Evolutionary conservation across 2,888 invertebrate species (phyloP).

Genomic region (Drosophila longiperda): DNA sequence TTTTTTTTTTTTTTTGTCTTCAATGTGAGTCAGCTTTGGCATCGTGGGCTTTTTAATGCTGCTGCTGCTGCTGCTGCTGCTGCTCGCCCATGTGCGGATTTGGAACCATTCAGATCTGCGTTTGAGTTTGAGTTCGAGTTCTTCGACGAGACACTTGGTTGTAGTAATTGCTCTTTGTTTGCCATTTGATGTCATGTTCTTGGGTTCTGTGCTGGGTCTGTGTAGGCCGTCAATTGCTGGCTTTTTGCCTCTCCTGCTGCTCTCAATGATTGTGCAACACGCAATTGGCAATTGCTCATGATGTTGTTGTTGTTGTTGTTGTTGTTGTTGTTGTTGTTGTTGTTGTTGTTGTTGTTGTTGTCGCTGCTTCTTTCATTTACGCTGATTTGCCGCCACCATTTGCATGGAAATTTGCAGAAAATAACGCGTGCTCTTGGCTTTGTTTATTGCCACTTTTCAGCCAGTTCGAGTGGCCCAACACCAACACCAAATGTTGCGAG

Average conservation of each 20-base stretch:
- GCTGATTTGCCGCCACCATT: conserved; percentile 73
- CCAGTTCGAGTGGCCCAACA: conserved; percentile 33
- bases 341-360: conserved; percentile 26
- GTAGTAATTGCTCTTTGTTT: conserved; percentile 75
- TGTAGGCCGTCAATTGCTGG: conserved; percentile 60
- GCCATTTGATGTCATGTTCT: conserved; percentile 79
- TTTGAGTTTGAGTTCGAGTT: conserved; percentile 33
- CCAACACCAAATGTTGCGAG: conserved; percentile 19
- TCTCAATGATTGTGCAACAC: conserved; percentile 75
- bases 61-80: conserved; percentile 37
- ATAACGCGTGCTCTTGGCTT: conserved; percentile 75
- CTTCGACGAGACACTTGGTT: conserved; percentile 24
- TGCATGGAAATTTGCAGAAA: conserved; percentile 74
- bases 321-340: conserved; percentile 26
- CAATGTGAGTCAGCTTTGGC: conserved; percentile 57
- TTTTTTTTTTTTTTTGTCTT: background rate
- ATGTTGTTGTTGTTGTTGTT: conserved; percentile 26
- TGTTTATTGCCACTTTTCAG: conserved; percentile 66
- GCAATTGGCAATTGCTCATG: conserved; percentile 55
- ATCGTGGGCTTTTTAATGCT: conserved; percentile 56
- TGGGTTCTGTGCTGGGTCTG: conserved; percentile 19
- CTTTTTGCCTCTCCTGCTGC: conserved; percentile 41
- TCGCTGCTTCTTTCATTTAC: conserved; percentile 67
- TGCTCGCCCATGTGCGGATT: conserved; percentile 65
- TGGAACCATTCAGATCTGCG: conserved; percentile 22